Base-by-base conservation (phyloP, 2,113 vertebrate genomes). In the Rhabdomys dilectus region DNA sequence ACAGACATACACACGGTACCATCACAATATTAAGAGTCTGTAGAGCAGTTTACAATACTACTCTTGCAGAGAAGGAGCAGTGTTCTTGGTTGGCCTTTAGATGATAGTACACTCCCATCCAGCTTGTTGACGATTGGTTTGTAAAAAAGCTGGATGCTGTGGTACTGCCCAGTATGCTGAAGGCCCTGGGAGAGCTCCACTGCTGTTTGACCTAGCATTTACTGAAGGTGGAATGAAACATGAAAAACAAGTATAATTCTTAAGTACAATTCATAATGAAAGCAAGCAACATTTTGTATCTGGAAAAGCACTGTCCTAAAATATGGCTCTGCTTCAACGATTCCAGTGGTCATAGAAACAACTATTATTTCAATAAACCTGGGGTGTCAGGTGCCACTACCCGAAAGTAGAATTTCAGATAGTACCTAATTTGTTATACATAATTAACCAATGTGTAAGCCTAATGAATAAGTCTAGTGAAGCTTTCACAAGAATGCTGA, bases 211-310 rank as follows among this genome's bases (percentile, higher is more conserved):
- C 51, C 99, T 99, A 80, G 99, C 99, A 93, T 98, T 99, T 98
- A 99, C 99, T 89, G 99, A 99, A 98, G 99, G 99, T 98, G 99
- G 99, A 97, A 99, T 99, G 99, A 99, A 99, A 92, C 99, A 99
- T 31, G 99, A 99, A 98, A 99, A 99, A 99, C 99, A 96, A 81
- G 99, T 99, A 98, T 99, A 99, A 97, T 99, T 99, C 98, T 99
- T 99, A 98, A 99, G 99, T 94, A 15, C 94, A 99, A 62, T 62
- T 62, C 58, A 60, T 17, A 84, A 42, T 11, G 99, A 99, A 99
- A 99, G 99, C 99, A 99, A 99, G 98, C 99, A 99, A 98, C 99
- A 4, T 99, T 97, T 98, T 99, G 97, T 99, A 99, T 98, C 98
- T 99, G 98, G 99, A 99, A 98, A 99, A 99, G 98, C 99, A 99